Conservation (phyloP, 2,797 vertebrate genomes). For the Valencia hispanica region DNA sequence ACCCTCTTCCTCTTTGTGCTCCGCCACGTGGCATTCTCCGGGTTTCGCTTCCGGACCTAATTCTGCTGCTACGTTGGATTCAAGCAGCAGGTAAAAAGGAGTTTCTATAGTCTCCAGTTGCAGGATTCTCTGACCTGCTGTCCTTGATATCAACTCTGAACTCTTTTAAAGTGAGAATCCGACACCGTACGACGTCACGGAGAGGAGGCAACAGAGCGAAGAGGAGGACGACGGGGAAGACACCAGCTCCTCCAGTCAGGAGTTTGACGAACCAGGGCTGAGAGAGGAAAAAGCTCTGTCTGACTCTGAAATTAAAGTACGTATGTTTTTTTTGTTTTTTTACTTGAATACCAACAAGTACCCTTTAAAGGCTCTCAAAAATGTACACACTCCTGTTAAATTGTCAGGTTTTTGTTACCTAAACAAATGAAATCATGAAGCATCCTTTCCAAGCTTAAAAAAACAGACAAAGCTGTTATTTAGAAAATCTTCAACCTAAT, state of each 20-base stretch:
- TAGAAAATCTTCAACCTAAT: not conserved
- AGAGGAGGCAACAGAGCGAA: conserved; percentile 48
- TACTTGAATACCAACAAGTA: not conserved
- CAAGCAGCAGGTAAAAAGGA: conserved; percentile 77
- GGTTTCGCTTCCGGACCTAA: conserved; percentile 52
- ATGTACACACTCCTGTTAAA: not conserved
- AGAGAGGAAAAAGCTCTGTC: conserved; percentile 84
- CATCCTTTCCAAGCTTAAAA: not conserved
- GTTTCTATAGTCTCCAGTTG: too few relatives aligned
- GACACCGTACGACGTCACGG: conserved; percentile 37
- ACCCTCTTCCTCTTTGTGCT: conserved; percentile 33
- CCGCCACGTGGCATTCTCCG: conserved; percentile 47
- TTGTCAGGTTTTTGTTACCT: not conserved
- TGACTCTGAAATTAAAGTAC: conserved; percentile 86
- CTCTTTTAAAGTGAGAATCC: conserved; percentile 53
- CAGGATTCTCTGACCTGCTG: not conserved
- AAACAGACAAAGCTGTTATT: not conserved
- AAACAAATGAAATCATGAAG: not conserved
- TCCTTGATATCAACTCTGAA: conserved; percentile 7
- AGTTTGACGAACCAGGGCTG: conserved; percentile 62
- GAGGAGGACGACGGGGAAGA: conserved; percentile 69
- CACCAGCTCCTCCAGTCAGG: conserved; percentile 67
- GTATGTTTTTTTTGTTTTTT: not conserved
- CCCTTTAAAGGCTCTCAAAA: not conserved
- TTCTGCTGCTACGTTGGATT: conserved; percentile 43